Base-by-base conservation (phyloP, 2,888 invertebrate genomes). In the Spodoptera exigua region DNA sequence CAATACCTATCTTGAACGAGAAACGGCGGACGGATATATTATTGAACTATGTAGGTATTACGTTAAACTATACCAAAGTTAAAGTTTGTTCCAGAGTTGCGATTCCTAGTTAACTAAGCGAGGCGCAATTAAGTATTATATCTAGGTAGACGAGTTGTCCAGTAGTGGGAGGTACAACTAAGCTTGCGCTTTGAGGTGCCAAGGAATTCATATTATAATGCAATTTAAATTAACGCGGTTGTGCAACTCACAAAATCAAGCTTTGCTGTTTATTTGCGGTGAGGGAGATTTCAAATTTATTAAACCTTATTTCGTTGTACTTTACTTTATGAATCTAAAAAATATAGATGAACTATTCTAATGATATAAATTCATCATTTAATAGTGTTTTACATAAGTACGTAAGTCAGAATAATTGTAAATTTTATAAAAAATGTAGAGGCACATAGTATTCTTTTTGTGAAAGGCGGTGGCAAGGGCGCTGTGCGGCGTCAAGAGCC, bases 401-500 rank as follows among this genome's bases (percentile, higher is more conserved):
- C 9, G 27, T 53, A 51, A 59, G 27, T 57, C 52, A 65, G 35
- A 61, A 68, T 74, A 68, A 72, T 70, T 54, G 44, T 69, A 61
- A 67, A 77, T 72, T 68, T 72, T 74, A 69, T 76, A 68, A 62
- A 74, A 68, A 62, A 62, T 61, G 59, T 75, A 68, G 63, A 41
- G 16, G 44, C 69, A 71, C 77, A 78, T 58, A 64, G 58, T 61
- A 51, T 71, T 85, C 78, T 77, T 87, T 87, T 84, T 74, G 76
- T 89, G 87, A 88, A 89, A 89, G 82, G 84, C 85, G 76, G 77
- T 80, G 84, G 84, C 82, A 81, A 87, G 87, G 84, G 87, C 79
- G 84, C 86, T 83, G 79, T 83, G 82, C 83, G 81, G 69, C 82
- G 85, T 91, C 82, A 84, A 93, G 92, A 77, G 89, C 84, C 89